Evolutionary conservation across 1,140 invertebrate species (phyloP).

Genomic region (Musca domestica): DNA sequence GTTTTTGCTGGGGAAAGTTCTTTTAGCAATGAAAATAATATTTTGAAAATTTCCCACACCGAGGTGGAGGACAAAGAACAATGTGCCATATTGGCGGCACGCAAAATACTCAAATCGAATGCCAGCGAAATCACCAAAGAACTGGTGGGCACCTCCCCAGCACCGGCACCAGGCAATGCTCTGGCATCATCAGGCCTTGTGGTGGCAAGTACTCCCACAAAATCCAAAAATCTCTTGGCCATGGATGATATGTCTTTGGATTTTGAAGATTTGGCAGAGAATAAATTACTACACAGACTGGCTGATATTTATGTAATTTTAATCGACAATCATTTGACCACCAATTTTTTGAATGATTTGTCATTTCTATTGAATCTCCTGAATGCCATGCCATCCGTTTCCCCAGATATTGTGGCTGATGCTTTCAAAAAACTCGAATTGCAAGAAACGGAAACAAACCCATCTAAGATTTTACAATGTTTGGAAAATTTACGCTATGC

Average conservation of each 20-base stretch:
- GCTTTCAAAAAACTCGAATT: neutral
- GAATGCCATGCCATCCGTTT: conserved; percentile 27
- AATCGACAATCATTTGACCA: conserved; percentile 43
- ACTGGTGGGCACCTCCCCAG: conserved; percentile 21
- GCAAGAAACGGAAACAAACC: neutral
- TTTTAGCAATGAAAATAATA: conserved; percentile 50
- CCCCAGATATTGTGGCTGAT: neutral
- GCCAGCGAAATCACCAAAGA: conserved; percentile 38
- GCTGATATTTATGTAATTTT: conserved; percentile 41
- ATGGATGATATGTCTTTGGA: neutral
- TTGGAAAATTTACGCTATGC: conserved; percentile 31
- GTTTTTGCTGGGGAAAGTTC: conserved; percentile 44
- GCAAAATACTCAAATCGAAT: conserved; percentile 36
- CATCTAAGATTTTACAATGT: neutral
- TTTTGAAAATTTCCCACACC: conserved; percentile 39
- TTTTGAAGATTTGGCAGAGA: conserved; percentile 17
- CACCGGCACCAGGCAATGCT: neutral
- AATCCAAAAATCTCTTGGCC: too few species aligned
- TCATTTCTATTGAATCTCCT: conserved; percentile 43
- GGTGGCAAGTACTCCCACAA: neutral
- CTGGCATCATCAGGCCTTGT: neutral
- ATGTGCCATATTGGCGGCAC: conserved; percentile 37
- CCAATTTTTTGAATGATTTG: conserved; percentile 47
- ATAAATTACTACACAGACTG: neutral
- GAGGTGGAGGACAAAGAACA: conserved; percentile 43